phyloP scores from a whole-genome alignment of 2,888 invertebrate genomes.

The Aricia artaxerxes region DNA sequence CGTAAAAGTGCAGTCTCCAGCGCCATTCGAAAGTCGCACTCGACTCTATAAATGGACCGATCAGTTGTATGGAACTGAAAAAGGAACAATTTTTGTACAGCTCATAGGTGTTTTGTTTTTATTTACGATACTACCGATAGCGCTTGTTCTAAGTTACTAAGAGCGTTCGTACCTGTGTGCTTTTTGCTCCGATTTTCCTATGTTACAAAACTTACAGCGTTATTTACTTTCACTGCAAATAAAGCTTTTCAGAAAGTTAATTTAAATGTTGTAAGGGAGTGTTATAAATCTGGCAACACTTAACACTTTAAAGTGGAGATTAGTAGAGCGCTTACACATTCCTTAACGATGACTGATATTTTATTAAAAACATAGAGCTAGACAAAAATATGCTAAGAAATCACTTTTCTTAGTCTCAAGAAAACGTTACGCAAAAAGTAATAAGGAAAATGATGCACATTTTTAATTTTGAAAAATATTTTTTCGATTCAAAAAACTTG shows the following conservation, averaged over 20 bases:
- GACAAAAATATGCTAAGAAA: neutral
- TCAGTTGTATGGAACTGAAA: conserved; percentile 58
- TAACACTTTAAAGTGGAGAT: conserved; percentile 25
- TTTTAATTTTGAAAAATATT: conserved; percentile 40
- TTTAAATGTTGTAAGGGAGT: conserved; percentile 6
- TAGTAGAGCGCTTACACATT: neutral
- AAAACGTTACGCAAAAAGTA: conserved; percentile 29
- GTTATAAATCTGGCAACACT: conserved; percentile 27
- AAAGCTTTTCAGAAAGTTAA: conserved; percentile 5
- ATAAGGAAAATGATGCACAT: conserved; percentile 34
- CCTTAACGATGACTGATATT: neutral
- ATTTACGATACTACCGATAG: conserved; percentile 16
- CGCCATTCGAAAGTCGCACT: conserved; percentile 65
- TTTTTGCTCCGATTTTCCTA: conserved; percentile 1
- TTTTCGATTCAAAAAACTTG: conserved; percentile 37
- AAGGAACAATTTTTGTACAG: conserved; percentile 59
- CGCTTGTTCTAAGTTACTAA: conserved; percentile 9
- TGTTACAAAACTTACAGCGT: neutral
- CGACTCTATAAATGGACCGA: conserved; percentile 73
- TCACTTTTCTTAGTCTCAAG: neutral
- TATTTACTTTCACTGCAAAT: neutral
- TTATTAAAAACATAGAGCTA: neutral
- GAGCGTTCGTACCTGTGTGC: neutral
- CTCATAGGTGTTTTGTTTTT: conserved; percentile 35
- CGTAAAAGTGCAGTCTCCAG: conserved; percentile 66